Base-by-base conservation (phyloP, 1,140 invertebrate genomes). In the Scylla paramamosain region DNA sequence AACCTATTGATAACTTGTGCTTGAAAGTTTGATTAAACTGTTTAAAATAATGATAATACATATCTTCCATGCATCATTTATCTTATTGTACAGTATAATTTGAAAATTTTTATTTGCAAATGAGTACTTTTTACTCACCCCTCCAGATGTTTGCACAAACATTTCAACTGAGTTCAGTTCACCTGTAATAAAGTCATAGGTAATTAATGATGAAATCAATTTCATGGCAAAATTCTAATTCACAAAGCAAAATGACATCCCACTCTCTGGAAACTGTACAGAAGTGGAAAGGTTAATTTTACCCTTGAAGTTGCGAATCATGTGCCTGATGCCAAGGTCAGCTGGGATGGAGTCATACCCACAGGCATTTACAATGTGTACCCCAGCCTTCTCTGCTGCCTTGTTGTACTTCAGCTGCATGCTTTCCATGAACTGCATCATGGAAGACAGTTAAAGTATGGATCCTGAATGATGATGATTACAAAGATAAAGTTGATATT, bases 281-380 rank as follows among this genome's bases (percentile, higher is more conserved):
- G 52, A 12, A 59, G 52, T 59, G 16, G 52, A 39, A 39, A 39
- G 39, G 39, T 59, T 59, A 59, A 59, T 12, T 82, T 59, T 90
- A 95, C 96, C 96, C 84, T 95, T 95, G 90, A 96, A 95, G n/a
- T 96, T 95, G 84, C 98, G 97, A 96, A 98, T 97, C 8, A 98
- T 97, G 96, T 97, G 99, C 25, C 98, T 96, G 0, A 98, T 96
- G 7, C 99, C 99, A 96, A 99, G 97, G 96, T 99, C 99, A 84
- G 97, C 97, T 4, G 99, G 99, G 96, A 99, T 98, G 97, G 97
- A 96, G 96, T 99, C 99, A 96, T 99, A 98, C 0, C 99, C 99
- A 97, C 99, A 99, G 20, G 98, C 98, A 96, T 98, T 98, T 28
- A 99, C 97, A 25, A 99, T 97, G 96, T 98, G 99, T 0, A 99